A percentile compares a stretch with the other conserved stretches of the same genome.
Evolutionary conservation across 1,140 invertebrate genomes (phyloP).

Genomic region (Drosophila novamexicana): DNA sequence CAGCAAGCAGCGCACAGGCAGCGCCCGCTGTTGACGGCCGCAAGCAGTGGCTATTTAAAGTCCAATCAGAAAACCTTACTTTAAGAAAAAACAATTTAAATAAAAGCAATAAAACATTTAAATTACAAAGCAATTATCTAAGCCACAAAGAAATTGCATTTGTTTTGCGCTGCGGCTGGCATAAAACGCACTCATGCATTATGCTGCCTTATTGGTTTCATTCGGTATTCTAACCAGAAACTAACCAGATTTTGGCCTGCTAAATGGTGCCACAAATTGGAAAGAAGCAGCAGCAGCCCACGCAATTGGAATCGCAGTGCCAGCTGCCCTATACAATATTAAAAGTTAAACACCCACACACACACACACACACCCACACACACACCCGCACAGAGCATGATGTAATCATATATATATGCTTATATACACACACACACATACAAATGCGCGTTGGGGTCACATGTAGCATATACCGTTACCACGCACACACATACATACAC

Average conservation of each 20-base stretch:
- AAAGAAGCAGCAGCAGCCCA: conserved; percentile 9
- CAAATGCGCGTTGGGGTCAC: conserved; percentile 17
- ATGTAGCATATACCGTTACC: conserved; percentile 16
- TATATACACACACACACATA: conserved; percentile 12
- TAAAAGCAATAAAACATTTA: neutral
- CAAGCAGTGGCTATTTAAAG: conserved; percentile 13
- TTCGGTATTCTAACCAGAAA: too few species aligned
- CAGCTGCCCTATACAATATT: conserved; percentile 76
- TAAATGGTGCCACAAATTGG: conserved; percentile 21
- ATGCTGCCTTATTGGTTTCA: too few species aligned
- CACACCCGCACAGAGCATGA: conserved; percentile 23
- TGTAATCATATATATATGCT: conserved; percentile 56
- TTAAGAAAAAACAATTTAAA: neutral
- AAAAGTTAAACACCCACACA: conserved; percentile 56
- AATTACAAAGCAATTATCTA: neutral
- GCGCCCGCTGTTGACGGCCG: neutral
- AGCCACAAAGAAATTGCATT: too few species aligned
- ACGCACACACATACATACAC: neutral
- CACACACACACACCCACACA: conserved; percentile 6
- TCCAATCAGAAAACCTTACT: neutral
- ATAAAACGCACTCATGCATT: too few species aligned
- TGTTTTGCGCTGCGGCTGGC: too few species aligned
- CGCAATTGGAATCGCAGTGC: conserved; percentile 52
- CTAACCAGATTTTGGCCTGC: conserved; percentile 2
- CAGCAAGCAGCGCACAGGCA: neutral